Base-by-base conservation (phyloP, 23 tunicate species). In the Ascidia mentula region DNA sequence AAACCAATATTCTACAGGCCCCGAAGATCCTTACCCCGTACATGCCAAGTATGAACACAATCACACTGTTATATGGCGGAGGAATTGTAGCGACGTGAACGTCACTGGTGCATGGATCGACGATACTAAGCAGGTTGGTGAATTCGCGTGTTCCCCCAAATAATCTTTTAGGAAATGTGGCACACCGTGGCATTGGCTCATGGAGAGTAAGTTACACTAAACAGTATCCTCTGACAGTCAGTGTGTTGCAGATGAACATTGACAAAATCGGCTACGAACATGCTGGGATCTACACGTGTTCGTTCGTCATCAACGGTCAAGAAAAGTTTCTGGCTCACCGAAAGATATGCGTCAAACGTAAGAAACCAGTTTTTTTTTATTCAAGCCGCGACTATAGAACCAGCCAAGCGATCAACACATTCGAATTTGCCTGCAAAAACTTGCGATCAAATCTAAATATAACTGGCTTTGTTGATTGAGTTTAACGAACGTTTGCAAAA, bases 261-360 rank as follows among this genome's bases (percentile, higher is more conserved):
- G 12, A 31, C 38, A 24, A 30, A 37, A 30, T 83, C 4, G 40
- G 46, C 2, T 83, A 53, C 35, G 74, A 83, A 59, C 89, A 90
- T 40, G 86, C 83, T 4, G 96, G 89, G 28, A 42, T 80, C 6
- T 90, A 90, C 71, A 79, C 86, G 36, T 90, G 96, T 38, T 86
- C 79, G 32, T 70, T 85, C 30, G 60, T 31, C 0, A 59, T 84
- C 74, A 90, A 90, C 59, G 89, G 89, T 9, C 80, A 79, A 89
- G 79, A 28, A 8, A 76, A 86, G 36, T 85, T 79, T 36, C 32
- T 76, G 20, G 46, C 72, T 69, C 89, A 90, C 65, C 84, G 36
- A 72, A 69, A 46, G 73, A 45, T 80, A 1, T 90, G 96, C 65
- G 85, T 83, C 18, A 59, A 39, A 72, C 69, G 93, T 88, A 76